phyloP scores from a whole-genome alignment of 2,113 vertebrate species.

The Sitta europaea region DNA sequence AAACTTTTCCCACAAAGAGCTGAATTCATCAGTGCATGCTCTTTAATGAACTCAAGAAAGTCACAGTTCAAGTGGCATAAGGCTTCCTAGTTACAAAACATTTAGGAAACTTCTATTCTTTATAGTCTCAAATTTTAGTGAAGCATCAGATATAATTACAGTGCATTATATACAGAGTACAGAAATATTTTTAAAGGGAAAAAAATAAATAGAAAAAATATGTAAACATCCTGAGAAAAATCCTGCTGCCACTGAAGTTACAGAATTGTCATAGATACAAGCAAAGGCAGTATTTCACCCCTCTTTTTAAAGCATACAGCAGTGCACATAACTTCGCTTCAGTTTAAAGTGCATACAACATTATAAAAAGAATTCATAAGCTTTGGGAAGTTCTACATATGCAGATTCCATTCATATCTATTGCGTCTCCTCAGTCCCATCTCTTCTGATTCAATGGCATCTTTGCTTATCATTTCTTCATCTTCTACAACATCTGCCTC shows the following conservation, averaged over 20 bases:
- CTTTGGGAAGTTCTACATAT: not conserved
- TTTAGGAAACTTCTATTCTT: not conserved
- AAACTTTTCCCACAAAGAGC: not conserved
- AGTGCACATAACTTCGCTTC: conserved; percentile 9
- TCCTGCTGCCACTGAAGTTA: not conserved
- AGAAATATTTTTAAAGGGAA: conserved; percentile 45
- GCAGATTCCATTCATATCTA: conserved; percentile 72
- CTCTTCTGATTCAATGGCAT: not conserved
- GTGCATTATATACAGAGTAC: conserved; percentile 46
- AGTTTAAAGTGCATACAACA: conserved; percentile 57
- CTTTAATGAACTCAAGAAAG: conserved; percentile 38
- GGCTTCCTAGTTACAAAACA: conserved; percentile 15
- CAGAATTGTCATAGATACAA: not conserved
- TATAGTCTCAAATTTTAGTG: not conserved
- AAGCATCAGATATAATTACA: conserved; percentile 8
- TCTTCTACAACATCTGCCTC: conserved; percentile 28
- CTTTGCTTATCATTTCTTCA: conserved; percentile 23
- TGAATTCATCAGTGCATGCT: not conserved
- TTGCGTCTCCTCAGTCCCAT: conserved; percentile 77
- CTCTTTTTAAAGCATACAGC: conserved; percentile 29
- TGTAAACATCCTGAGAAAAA: conserved; percentile 46
- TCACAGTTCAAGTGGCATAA: not conserved
- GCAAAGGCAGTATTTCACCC: not conserved
- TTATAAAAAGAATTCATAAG: not conserved
- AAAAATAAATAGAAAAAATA: conserved; percentile 63